Evolutionary conservation across 2,113 vertebrate genomes (phyloP).

Genomic region (Leucopsar rothschildi): DNA sequence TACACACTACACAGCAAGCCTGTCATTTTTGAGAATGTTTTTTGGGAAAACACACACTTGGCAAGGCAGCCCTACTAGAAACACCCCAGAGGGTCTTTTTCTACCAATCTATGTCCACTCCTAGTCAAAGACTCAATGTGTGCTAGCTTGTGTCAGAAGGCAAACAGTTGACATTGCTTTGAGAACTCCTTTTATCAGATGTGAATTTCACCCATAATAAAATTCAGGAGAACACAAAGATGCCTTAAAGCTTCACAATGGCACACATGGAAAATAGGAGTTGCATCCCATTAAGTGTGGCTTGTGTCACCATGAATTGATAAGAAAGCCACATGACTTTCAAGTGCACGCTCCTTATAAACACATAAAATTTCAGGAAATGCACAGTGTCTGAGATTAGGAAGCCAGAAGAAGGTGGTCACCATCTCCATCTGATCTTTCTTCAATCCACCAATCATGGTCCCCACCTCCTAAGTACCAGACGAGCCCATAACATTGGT

Average conservation of each 20-base stretch:
- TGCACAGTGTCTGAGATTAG: not conserved
- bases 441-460: not conserved
- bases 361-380: not conserved
- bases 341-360: not conserved
- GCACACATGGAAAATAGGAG: not conserved
- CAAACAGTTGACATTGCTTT: not conserved
- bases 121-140: not conserved
- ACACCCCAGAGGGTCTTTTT: not conserved
- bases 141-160: not conserved
- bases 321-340: not conserved
- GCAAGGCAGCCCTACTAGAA: not conserved
- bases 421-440: not conserved
- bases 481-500: not conserved
- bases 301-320: not conserved
- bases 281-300: not conserved
- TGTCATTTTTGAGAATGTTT: not conserved
- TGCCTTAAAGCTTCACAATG: not conserved
- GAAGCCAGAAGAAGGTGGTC: not conserved
- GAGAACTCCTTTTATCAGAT: not conserved
- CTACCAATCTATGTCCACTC: not conserved
- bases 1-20: not conserved
- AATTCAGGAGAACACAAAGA: not conserved
- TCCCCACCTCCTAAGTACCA: not conserved
- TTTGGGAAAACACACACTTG: not conserved
- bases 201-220: not conserved